Evolutionary conservation across 2,888 invertebrate genomes (phyloP).

Genomic region (Drosophila anomalata): DNA sequence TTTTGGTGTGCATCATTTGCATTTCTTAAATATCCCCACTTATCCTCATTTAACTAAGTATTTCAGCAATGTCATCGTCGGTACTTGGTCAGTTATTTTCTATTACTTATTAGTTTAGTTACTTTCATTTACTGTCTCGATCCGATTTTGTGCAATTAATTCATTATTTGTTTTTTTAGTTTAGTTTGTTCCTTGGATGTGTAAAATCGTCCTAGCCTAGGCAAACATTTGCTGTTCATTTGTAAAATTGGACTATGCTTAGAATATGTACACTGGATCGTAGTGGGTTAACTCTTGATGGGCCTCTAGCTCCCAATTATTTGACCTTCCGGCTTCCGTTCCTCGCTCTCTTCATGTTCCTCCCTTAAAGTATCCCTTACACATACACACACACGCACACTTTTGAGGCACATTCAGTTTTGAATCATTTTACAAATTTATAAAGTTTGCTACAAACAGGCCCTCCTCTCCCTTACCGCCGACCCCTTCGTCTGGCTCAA

Average conservation of each 20-base stretch:
- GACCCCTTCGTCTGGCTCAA: no score
- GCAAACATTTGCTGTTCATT: conserved; percentile 21
- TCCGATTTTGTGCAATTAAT: conserved; percentile 14
- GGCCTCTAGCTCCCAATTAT: neutral
- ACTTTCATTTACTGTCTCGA: neutral
- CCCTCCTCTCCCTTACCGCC: neutral
- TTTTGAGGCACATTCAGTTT: conserved; percentile 78
- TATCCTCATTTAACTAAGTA: conserved; percentile 7
- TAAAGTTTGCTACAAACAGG: conserved; percentile 50
- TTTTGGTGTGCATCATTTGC: conserved; percentile 3
- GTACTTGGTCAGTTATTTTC: conserved; percentile 28
- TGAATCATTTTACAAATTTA: conserved; percentile 70
- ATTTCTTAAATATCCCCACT: neutral
- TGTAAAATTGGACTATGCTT: conserved; percentile 52
- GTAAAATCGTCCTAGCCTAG: conserved; percentile 42
- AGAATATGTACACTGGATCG: conserved; percentile 42
- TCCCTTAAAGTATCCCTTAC: conserved; percentile 56
- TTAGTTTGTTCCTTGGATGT: neutral
- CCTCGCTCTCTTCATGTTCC: conserved; percentile 1
- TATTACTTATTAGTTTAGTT: neutral
- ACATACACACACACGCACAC: conserved; percentile 41
- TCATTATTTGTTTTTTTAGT: neutral
- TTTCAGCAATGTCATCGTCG: conserved; percentile 36
- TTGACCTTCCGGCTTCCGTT: conserved; percentile 3
- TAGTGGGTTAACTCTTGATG: conserved; percentile 20